Percentiles rank a stretch among this genome's conserved stretches.
Evolutionary conservation across 2,113 vertebrate genomes (phyloP).

Genomic region (Macroglossus sobrinus): DNA sequence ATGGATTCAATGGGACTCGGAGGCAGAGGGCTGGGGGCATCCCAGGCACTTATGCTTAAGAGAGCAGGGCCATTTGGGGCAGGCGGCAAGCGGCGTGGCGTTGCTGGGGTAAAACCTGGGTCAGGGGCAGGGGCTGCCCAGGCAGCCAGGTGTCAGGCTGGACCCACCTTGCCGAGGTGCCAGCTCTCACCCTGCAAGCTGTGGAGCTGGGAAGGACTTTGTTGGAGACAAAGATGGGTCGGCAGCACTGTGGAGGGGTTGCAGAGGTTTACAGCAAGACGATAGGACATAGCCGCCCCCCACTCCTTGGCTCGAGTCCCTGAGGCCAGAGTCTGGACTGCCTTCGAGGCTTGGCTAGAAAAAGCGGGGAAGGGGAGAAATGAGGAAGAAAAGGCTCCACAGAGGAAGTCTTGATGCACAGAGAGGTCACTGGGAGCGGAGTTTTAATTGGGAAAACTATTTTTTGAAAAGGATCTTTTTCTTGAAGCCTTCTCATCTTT

Average conservation of each 20-base stretch:
- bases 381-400: not conserved
- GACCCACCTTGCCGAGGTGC: fast-evolving
- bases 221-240: not conserved
- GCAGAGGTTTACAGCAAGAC: not conserved
- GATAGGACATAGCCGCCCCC: not conserved
- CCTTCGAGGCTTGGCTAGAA: not conserved
- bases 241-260: not conserved
- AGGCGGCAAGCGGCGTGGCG: not conserved
- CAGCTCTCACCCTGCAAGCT: not conserved
- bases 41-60: not conserved
- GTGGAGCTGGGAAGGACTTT: too few relatives aligned
- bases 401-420: not conserved
- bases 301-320: not conserved
- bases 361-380: not conserved
- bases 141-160: not conserved
- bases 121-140: fast-evolving
- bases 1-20: not conserved
- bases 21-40: not conserved
- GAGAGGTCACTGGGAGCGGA: not conserved
- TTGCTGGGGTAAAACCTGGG: too few relatives aligned
- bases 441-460: not conserved
- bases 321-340: not conserved
- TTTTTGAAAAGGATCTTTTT: not conserved
- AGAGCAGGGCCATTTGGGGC: fast-evolving
- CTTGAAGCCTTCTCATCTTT: not conserved